Evolutionary conservation across 2,888 invertebrate species (phyloP), one percentile per base, ranked within the genome.

Genomic region (Sarcophaga rosellei): DNA sequence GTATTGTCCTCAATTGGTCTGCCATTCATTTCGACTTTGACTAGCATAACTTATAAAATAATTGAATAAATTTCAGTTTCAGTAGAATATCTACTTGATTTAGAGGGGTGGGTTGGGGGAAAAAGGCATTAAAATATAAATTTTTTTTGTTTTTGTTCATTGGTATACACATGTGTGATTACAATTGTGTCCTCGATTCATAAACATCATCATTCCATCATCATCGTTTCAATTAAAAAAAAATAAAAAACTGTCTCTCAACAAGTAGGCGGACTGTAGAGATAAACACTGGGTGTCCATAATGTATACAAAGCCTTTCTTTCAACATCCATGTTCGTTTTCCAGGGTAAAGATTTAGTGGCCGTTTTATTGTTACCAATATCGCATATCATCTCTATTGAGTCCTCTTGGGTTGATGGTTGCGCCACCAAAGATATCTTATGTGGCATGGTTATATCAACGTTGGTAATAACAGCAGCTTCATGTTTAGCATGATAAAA

Each of bases 341-440:
- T 73, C 84, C 89, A 84, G 81, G 88, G 88, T 73, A 66, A 87
- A 47, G 72, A 74, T 74, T 84, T 88, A n/a, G 66, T 88, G 25
- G 72, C 87, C 21, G 74, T 77, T 59, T 74, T 81, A 0, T 77
- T 35, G 69, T 72, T 77, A 10, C 4, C 11, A 4, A 65, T 65
- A 57, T 75, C 72, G 47, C 83, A 81, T 21, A 82, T 72, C 3
- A 74, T 20, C 10, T 88, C 87, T 23, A 68, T 20, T 44, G 74
- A 73, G 17, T 75, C 80, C 21, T 88, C 84, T 5, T 85, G 72
- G 17, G 88, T 73, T 4, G 59, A 84, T 3, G 91, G 89, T 75
- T 89, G 88, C 11, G 93, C 91, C 35, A 92, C 89, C 12, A 93
- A 78, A n/a, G 91, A 89, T 23, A 93, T 89, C 81, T 91, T 89